Base-by-base conservation (phyloP, 2,888 invertebrate genomes). In the Agrotis clavis region DNA sequence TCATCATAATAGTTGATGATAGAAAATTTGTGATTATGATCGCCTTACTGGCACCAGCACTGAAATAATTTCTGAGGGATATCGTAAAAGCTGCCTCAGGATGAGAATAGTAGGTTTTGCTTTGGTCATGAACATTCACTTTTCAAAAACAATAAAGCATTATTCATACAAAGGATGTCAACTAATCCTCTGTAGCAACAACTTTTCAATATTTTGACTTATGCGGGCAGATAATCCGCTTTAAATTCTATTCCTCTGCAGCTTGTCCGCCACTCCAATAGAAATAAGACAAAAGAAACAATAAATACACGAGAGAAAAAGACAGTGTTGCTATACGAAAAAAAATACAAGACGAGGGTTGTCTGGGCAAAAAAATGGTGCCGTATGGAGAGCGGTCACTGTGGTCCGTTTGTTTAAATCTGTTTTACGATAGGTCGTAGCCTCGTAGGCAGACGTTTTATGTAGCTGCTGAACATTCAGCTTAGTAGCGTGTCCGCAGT, bases 351-450 rank as follows among this genome's bases (percentile, higher is more conserved):
- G 82, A 79, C 74, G 84, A 87, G 88, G 89, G 88, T 88, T 84
- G 88, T 87, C 88, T 87, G 88, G 83, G 86, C 87, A 90, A 93
- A 93, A 35, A 92, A 91, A 87, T 84, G 79, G 90, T 88, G 89
- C 90, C 92, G 92, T 92, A 92, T 92, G 93, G 85, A 67, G 79
- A 71, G 74, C 82, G 80, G 79, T 77, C 84, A 79, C 81, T 92
- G 93, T 88, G 92, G 91, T 91, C 82, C 87, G 89, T 87, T 91
- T 90, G 91, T 90, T 90, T 90, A 90, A 91, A 87, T 86, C 87
- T 83, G 86, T 86, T 90, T 89, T 89, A 90, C 87, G 88, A 86
- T 82, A 79, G 77, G 67, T 76, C 76, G 83, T 72, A 74, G 75
- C 77, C 74, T 76, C 76, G 83, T 71, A 74, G 75, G 78, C 74